These are phyloP conservation scores for Lynx canadensis DNA, from an alignment of 2,113 vertebrate species.

Conservation along the genomic window DNA sequence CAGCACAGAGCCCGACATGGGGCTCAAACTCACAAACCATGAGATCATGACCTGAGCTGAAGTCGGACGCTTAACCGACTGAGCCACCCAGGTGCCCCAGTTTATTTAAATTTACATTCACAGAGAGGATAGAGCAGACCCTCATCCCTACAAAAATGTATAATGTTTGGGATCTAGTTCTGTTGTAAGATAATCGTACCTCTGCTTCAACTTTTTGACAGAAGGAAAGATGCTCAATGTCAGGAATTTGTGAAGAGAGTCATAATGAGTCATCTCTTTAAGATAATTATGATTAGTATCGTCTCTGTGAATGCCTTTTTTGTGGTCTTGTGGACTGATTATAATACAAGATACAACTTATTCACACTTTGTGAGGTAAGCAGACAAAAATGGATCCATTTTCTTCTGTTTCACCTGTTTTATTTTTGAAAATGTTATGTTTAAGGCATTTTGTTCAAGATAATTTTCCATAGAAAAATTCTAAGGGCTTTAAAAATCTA, in stretches of 20 bases:
- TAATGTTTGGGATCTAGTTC: background rate
- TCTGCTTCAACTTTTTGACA: conserved; percentile 57
- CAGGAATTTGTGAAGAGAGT: conserved; percentile 64
- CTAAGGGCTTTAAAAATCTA: background rate
- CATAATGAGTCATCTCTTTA: background rate
- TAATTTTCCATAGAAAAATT: conserved; percentile 15
- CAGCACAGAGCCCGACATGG: too few species aligned
- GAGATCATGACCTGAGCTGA: too few species aligned
- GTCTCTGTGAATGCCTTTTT: conserved; percentile 27
- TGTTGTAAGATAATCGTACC: background rate
- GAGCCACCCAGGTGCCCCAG: background rate
- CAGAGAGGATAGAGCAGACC: background rate
- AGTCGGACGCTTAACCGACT: too few species aligned
- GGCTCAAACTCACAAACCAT: too few species aligned
- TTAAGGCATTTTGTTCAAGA: conserved; percentile 40
- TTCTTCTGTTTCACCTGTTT: conserved; percentile 7
- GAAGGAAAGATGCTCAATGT: conserved; percentile 56
- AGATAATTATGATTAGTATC: conserved; percentile 59
- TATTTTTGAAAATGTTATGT: conserved; percentile 28
- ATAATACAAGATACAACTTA: background rate
- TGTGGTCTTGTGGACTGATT: conserved; percentile 59
- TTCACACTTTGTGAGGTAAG: conserved; percentile 72
- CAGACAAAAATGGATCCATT: background rate
- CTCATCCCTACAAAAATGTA: background rate
- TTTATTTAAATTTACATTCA: background rate